phyloP scores from a whole-genome alignment of 92 coral and sea anemone species.

The Zoanthus gigantus region DNA sequence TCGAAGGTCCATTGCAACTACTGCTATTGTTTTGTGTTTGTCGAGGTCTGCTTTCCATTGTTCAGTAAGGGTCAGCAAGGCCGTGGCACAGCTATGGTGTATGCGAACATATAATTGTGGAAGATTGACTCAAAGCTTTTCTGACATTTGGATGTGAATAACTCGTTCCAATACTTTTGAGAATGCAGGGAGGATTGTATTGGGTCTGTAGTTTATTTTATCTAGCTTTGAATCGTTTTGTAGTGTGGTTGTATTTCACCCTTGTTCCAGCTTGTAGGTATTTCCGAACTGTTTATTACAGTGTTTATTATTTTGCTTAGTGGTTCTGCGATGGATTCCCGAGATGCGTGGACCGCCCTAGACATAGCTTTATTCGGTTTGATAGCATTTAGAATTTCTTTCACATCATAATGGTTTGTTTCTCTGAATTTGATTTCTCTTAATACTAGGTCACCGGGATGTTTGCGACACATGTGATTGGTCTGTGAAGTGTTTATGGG shows the following conservation, averaged over 20 bases:
- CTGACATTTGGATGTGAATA: slow-evolving; percentile 47
- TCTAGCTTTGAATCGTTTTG: slow-evolving; percentile 20
- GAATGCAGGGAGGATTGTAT: slow-evolving; percentile 19
- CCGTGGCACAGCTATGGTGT: slow-evolving; percentile 57
- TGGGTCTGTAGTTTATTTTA: slow-evolving; percentile 14
- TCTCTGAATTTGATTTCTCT: slow-evolving; percentile 27
- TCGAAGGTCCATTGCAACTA: slow-evolving; percentile 71
- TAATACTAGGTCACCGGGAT: slow-evolving; percentile 20
- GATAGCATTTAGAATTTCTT: slow-evolving; percentile 34
- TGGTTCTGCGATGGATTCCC: slow-evolving; percentile 44
- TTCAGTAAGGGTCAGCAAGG: slow-evolving; percentile 62
- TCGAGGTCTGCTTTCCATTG: slow-evolving; percentile 69
- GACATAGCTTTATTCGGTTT: slow-evolving; percentile 53
- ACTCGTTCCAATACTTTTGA: slow-evolving; percentile 33
- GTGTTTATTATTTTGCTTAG: slow-evolving; percentile 40
- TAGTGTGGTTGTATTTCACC: slow-evolving; percentile 53
- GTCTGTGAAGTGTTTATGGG: slow-evolving; percentile 11
- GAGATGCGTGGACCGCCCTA: slow-evolving; percentile 40
- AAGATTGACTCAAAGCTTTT: slow-evolving; percentile 49
- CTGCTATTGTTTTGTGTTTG: slow-evolving; percentile 59
- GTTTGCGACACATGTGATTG: slow-evolving; percentile 23
- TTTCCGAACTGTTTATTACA: slow-evolving; percentile 26
- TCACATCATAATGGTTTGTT: slow-evolving; percentile 38
- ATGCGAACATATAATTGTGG: slow-evolving; percentile 57
- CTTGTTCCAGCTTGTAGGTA: slow-evolving; percentile 55